Percentiles rank a stretch among this genome's conserved stretches.
These are phyloP conservation scores for Sarcophaga bullata DNA, from an alignment of 1,140 invertebrate genomes.

Conservation along the genomic window DNA sequence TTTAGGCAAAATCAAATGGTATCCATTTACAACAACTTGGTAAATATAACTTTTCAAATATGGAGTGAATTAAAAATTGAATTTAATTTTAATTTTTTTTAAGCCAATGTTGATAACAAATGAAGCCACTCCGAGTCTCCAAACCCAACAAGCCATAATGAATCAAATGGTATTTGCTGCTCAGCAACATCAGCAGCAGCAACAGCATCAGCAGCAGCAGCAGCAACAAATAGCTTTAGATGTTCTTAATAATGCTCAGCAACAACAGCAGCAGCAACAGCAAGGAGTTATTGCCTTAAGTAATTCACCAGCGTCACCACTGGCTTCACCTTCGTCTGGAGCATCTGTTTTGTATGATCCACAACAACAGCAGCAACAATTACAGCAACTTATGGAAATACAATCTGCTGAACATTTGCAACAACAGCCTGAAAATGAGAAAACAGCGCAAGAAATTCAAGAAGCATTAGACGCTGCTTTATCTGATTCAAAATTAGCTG, in stretches of 20 bases:
- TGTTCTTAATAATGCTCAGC: conserved; percentile 13
- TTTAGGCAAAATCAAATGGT: conserved; percentile 61
- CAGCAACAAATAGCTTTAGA: conserved; percentile 46
- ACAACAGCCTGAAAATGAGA: conserved; percentile 42
- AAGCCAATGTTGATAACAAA: conserved; percentile 45
- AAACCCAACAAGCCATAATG: conserved; percentile 46
- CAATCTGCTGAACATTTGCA: conserved; percentile 35
- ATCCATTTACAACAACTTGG: conserved; percentile 63
- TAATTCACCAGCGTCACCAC: conserved; percentile 60
- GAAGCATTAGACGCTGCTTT: conserved; percentile 43
- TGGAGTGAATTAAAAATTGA: background rate
- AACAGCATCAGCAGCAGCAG: conserved; percentile 55
- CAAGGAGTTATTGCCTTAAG: conserved; percentile 49
- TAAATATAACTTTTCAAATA: conserved; percentile 43
- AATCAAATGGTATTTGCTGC: conserved; percentile 45
- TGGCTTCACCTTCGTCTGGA: conserved; percentile 66
- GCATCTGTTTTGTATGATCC: conserved; percentile 52
- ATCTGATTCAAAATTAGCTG: conserved; percentile 44
- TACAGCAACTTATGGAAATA: conserved; percentile 50
- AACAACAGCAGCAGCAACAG: conserved; percentile 8
- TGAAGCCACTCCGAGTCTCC: conserved; percentile 43
- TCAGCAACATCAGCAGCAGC: conserved; percentile 55
- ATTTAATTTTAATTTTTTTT: background rate
- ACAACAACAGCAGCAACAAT: conserved; percentile 58
- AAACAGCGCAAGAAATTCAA: conserved; percentile 38